Base-by-base conservation (phyloP, 1,140 invertebrate species). In the Procambarus clarkii region DNA sequence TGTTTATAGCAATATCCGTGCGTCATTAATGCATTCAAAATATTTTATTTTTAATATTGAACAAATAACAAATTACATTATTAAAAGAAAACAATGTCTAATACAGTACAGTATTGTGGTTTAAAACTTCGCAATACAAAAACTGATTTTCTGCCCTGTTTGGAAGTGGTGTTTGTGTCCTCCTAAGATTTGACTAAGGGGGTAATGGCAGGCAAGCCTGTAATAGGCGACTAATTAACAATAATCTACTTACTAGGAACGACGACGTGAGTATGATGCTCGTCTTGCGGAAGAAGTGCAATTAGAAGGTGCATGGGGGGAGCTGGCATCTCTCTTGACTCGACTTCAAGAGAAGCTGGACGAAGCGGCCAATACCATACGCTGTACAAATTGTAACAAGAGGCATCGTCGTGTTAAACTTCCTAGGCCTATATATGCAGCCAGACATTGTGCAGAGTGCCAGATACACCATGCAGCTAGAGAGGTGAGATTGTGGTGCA, bases 401-500 rank as follows among this genome's bases (percentile, higher is more conserved):
- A 96, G 98, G 89, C 98, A 99, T 95, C 97, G 97, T 94, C 96
- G 98, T 84, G 96, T 97, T 93, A 96, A 97, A 94, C 97, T 97
- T 44, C 96, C 97, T 92, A 95, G 98, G 94, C 97, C 97, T 71
- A 97, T 97, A 94, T 98, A 98, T 94, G 98, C 98, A 78, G 98
- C 98, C 50, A 95, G 98, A 58, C 98, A 97, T 95, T 99, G 98
- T 95, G 95, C 96, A 92, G 96, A 97, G 92, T 99, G 98, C 95
- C 97, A 98, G 94, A 98, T 98, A 93, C 96, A 97, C 93, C 98
- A 99, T 95, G 97, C 97, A 87, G 98, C 98, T 69, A 97, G 98
- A 95, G 98, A 98, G 95, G 97, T 98, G 94, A 94, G 93, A 48
- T 44, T 45, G 18, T 76, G 84, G 58, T 18, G 60, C 18, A 18